These are phyloP conservation scores for Aspidapion aeneum DNA, from an alignment of 2,888 invertebrate genomes.

Conservation along the genomic window DNA sequence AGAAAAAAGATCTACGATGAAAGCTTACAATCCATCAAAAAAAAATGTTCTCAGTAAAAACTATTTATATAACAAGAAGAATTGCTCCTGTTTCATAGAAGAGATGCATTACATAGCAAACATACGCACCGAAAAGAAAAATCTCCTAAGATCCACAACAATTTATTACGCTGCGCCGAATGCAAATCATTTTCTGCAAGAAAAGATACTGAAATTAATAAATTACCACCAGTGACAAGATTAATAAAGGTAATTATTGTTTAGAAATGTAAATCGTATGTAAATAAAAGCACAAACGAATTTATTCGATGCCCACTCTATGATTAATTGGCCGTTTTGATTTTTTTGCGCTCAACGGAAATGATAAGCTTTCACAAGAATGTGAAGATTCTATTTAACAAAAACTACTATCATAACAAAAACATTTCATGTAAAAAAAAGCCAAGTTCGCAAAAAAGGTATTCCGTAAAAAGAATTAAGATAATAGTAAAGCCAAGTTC, in stretches of 20 bases:
- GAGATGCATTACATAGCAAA: not conserved
- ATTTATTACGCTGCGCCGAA: not conserved
- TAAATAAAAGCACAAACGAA: constrained; percentile 23
- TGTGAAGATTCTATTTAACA: no score
- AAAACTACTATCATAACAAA: no score
- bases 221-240: constrained; percentile 27
- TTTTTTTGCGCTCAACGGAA: not conserved
- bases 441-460: no score
- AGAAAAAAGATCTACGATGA: no score
- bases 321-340: not conserved
- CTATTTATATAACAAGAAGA: not conserved
- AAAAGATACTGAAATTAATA: constrained; percentile 21
- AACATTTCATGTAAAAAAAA: no score
- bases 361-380: no score
- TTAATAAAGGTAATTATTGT: constrained; percentile 27
- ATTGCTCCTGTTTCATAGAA: not conserved
- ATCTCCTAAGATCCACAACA: not conserved
- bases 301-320: constrained; percentile 12
- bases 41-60: not conserved
- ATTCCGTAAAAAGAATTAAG: no score
- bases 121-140: not conserved
- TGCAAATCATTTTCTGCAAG: not conserved
- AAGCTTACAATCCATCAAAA: no score
- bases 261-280: constrained; percentile 26
- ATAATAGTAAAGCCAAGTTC: no score